A percentile compares a stretch with the other conserved stretches of the same genome.
phyloP scores from a whole-genome alignment of 2,888 invertebrate species.

The Ennomos erosarius region DNA sequence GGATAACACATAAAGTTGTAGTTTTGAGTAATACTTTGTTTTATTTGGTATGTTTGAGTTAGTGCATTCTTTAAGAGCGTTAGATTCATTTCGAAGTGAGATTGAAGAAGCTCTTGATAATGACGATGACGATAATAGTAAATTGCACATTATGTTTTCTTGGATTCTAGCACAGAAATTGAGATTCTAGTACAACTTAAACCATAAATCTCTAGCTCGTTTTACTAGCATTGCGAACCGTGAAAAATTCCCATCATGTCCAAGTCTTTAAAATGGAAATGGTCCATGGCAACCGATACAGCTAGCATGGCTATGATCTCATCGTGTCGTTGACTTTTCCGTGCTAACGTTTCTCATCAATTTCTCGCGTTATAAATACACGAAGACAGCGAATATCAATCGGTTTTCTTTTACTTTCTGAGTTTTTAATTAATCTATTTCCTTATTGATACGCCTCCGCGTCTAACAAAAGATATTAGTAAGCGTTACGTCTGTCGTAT shows the following conservation, averaged over 20 bases:
- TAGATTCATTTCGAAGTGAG: too few species aligned
- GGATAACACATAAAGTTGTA: not conserved
- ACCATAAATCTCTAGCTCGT: too few species aligned
- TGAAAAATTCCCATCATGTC: not conserved
- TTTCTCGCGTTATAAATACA: slow-evolving; percentile 16
- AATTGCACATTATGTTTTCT: too few species aligned
- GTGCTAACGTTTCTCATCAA: slow-evolving; percentile 15
- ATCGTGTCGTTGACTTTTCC: slow-evolving; percentile 18
- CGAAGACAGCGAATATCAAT: slow-evolving; percentile 19
- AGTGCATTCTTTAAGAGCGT: too few species aligned
- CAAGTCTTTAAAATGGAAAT: not conserved
- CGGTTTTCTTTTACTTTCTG: slow-evolving; percentile 19
- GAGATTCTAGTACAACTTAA: too few species aligned
- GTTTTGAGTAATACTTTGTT: not conserved
- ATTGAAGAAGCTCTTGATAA: too few species aligned
- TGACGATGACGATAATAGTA: too few species aligned
- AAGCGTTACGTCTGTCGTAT: slow-evolving; percentile 21
- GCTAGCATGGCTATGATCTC: slow-evolving; percentile 13
- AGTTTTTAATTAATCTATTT: slow-evolving; percentile 26
- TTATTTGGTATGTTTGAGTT: not conserved
- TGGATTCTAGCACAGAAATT: too few species aligned
- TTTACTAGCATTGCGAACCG: too few species aligned
- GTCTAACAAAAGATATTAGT: slow-evolving; percentile 2
- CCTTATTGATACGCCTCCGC: slow-evolving; percentile 16
- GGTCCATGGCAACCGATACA: slow-evolving; percentile 5